phyloP scores from a whole-genome alignment of 2,797 vertebrate species.

The Philypnodon macrostomus region DNA sequence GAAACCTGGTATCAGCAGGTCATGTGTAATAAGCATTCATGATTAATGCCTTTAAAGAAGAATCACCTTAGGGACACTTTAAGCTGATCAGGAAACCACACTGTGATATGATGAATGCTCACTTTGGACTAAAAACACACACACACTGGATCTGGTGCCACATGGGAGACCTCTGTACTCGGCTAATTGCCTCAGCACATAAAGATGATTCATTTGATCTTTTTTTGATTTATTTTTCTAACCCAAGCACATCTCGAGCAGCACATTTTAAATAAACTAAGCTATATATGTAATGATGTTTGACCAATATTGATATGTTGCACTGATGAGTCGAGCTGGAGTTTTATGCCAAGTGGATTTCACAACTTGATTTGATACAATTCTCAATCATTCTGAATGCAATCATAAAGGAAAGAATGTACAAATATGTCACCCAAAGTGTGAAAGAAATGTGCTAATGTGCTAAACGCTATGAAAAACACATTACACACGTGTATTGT shows the following conservation, averaged over 20 bases:
- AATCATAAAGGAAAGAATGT: not conserved
- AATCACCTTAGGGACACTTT: constrained; percentile 60
- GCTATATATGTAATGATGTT: constrained; percentile 29
- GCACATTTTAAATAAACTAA: constrained; percentile 31
- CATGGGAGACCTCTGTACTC: constrained; percentile 33
- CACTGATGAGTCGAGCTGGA: constrained; percentile 2
- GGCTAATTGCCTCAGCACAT: constrained; percentile 46
- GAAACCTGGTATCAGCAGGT: constrained; percentile 54
- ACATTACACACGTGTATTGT: too few relatives aligned
- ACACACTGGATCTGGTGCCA: constrained; percentile 45
- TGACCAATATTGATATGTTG: constrained; percentile 18
- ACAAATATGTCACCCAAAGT: not conserved
- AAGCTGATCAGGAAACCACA: constrained; percentile 60
- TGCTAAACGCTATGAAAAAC: too few relatives aligned
- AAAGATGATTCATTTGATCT: constrained; percentile 54
- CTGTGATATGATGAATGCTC: constrained; percentile 60
- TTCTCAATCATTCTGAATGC: not conserved
- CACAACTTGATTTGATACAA: constrained; percentile 21
- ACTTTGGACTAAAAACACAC: constrained; percentile 56
- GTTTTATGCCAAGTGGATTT: constrained; percentile 17
- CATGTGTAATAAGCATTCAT: constrained; percentile 63
- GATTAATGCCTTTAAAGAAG: constrained; percentile 68
- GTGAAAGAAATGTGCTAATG: not conserved
- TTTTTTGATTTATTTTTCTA: constrained; percentile 31
- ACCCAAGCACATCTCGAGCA: constrained; percentile 21